Percentiles rank a stretch among this genome's conserved stretches.
These are phyloP conservation scores for Xestobium rufovillosum DNA, from an alignment of 2,888 invertebrate genomes.

Conservation along the genomic window DNA sequence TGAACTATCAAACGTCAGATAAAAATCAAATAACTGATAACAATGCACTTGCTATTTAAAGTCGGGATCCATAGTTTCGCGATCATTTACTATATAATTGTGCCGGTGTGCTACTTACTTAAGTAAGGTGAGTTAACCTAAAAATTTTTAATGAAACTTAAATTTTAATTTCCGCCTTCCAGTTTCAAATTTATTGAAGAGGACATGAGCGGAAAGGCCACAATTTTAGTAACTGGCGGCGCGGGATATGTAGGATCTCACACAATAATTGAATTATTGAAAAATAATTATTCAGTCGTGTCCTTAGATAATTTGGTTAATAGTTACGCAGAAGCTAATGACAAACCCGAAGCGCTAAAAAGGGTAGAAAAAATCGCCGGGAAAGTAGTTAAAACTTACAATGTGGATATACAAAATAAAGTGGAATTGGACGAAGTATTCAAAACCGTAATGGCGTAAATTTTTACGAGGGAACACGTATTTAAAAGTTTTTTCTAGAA, in stretches of 20 bases:
- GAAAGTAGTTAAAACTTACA: constrained; percentile 60
- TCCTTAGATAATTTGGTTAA: constrained; percentile 86
- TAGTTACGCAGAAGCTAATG: constrained; percentile 55
- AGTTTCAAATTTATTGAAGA: constrained; percentile 36
- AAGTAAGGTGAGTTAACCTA: constrained; percentile 38
- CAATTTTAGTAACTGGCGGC: constrained; percentile 84
- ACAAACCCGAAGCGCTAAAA: constrained; percentile 67
- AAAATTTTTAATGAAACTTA: constrained; percentile 15
- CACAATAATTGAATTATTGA: constrained; percentile 73
- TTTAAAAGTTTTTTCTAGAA: constrained; percentile 50
- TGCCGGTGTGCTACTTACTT: constrained; percentile 38
- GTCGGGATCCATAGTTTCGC: constrained; percentile 21
- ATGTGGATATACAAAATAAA: constrained; percentile 65
- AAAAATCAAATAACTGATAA: constrained; percentile 2
- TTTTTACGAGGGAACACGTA: not conserved
- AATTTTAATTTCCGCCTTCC: constrained; percentile 22
- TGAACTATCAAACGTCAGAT: too few relatives aligned
- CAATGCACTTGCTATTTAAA: not conserved
- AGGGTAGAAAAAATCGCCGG: constrained; percentile 74
- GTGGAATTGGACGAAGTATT: constrained; percentile 61
- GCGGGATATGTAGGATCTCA: constrained; percentile 95
- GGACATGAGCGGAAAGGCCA: constrained; percentile 38
- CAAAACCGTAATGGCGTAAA: constrained; percentile 33
- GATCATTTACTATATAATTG: constrained; percentile 39
- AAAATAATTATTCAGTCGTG: constrained; percentile 67